Percentiles rank a stretch among this genome's conserved stretches.
phyloP scores from a whole-genome alignment of 2,797 vertebrate species.

The Schizothorax lantsangensis region DNA sequence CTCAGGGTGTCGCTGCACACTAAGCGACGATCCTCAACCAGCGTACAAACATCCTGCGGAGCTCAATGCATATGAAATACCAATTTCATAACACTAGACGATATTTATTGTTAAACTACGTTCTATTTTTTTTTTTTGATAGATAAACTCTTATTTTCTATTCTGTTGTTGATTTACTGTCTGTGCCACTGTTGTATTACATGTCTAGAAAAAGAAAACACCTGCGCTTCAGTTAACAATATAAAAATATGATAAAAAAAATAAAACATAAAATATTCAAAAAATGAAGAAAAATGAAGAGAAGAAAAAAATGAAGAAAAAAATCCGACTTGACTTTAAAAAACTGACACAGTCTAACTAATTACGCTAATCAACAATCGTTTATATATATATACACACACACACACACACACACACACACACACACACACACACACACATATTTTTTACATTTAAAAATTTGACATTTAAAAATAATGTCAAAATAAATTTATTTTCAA shows the following conservation, averaged over 20 bases:
- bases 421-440: too few species aligned
- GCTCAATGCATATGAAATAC: not conserved
- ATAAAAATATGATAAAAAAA: not conserved
- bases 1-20: conserved; percentile 12
- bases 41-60: not conserved
- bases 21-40: not conserved
- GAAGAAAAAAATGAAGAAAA: not conserved
- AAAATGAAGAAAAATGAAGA: too few species aligned
- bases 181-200: not conserved
- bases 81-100: not conserved
- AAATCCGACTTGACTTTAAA: too few species aligned
- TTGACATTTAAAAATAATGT: not conserved
- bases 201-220: not conserved
- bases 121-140: not conserved
- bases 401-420: too few species aligned
- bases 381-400: too few species aligned
- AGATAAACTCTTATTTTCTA: not conserved
- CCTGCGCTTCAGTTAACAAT: not conserved
- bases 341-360: not conserved
- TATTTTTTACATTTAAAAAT: too few species aligned
- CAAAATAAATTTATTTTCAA: not conserved
- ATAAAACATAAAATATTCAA: not conserved
- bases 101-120: not conserved
- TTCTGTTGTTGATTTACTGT: not conserved
- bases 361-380: not conserved